Evolutionary conservation across 2,888 invertebrate genomes (phyloP), one percentile per base, ranked within the genome.

Genomic region (Mesorhabditis sp.): DNA sequence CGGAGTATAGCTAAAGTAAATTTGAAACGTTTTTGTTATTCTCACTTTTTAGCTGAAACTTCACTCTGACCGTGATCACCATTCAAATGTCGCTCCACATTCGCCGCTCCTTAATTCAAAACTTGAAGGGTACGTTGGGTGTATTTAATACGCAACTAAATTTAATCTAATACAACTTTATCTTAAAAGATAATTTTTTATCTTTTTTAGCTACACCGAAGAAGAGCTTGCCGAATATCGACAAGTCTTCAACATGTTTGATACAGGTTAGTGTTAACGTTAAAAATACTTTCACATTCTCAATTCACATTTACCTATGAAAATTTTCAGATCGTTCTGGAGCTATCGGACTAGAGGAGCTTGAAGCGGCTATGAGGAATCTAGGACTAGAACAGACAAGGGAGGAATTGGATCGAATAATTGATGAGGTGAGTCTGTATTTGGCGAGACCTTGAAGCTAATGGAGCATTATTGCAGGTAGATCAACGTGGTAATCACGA

Each of bases 171-270:
- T 28, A 28, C 28, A 28, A 28, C 28, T 28, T 28, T 28, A 28
- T 28, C 28, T 28, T 28, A 28, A 28, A 28, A 28, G 28, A 28
- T 28, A 28, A 28, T 28, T 28, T 28, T 28, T 28, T 28, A 28
- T 28, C 28, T 28, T 28, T 28, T 74, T 79, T 66, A 76, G 75
- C 63, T 84, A 84, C 72, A 77, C 82, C 7, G 76, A 81, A 44
- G 84, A 83, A 66, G 84, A 84, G 67, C 77, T 84, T 15, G 67
- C 70, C 61, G 84, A 84, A 74, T 84, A 83, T 72, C 75, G 83
- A 64, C 84, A 83, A 71, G 82, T 84, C 61, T 84, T 84, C 77
- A 83, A 84, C 72, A 82, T 85, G 80, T 84, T 84, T 69, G 84
- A 84, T 69, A 76, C 84, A 43, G 80, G 82, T 82, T 28, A 67